Conservation (phyloP, 2,888 invertebrate species). For the Ephialtes manifestator region DNA sequence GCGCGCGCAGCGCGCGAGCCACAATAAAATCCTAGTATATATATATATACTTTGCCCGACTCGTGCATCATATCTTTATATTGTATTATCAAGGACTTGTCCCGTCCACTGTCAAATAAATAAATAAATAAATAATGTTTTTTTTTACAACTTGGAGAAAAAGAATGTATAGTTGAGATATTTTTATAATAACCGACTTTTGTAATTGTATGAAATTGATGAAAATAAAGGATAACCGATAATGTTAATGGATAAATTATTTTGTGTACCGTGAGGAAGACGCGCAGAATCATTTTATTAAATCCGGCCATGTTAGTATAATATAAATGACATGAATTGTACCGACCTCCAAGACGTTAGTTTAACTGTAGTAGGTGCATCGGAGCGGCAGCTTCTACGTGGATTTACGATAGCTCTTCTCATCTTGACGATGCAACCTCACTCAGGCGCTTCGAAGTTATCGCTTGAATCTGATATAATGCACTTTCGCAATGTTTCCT, state of each 20-base stretch:
- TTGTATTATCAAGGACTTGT: too few species aligned
- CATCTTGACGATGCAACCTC: conserved; percentile 42
- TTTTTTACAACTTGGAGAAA: too few species aligned
- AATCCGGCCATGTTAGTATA: neutral
- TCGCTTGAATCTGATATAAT: conserved; percentile 53
- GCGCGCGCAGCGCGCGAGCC: too few species aligned
- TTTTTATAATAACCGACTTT: too few species aligned
- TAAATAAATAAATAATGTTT: too few species aligned
- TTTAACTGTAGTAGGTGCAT: neutral
- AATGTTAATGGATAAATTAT: neutral
- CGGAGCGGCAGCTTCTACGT: conserved; percentile 28
- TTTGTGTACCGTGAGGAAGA: conserved; percentile 15
- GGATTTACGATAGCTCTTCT: conserved; percentile 41
- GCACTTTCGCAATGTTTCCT: conserved; percentile 23
- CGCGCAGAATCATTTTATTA: conserved; percentile 11
- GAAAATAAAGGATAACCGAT: neutral
- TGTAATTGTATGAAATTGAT: too few species aligned
- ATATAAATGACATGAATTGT: conserved; percentile 3
- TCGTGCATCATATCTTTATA: too few species aligned
- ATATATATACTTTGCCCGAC: too few species aligned
- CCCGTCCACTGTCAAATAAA: too few species aligned
- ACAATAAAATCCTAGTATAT: too few species aligned
- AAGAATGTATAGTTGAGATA: too few species aligned
- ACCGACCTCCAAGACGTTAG: conserved; percentile 11
- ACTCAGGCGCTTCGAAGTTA: conserved; percentile 38